Base-by-base conservation (phyloP, 1,140 invertebrate species). In the Frieseomelitta varia region DNA sequence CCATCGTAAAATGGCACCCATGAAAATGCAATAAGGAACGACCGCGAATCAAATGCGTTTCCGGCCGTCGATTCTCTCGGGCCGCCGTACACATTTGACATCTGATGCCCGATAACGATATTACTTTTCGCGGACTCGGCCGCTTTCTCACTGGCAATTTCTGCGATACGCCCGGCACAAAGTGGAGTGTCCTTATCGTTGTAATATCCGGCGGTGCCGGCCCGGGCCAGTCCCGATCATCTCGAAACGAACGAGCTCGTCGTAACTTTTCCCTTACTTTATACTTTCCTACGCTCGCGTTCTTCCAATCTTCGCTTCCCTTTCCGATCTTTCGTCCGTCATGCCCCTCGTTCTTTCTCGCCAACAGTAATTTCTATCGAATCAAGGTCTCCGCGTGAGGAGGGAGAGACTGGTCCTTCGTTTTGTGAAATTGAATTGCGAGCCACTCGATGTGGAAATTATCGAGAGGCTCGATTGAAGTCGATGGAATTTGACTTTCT, bases 141-240 rank as follows among this genome's bases (percentile, higher is more conserved):
- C 80, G 75, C 30, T 79, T 87, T 65, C 86, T 76, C 73, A 17
- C 34, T 39, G 75, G 77, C 71, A 84, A 87, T 87, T 87, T 87
- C 63, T 87, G 51, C 69, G 85, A 87, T 87, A 87, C 63, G 34
- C 34, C 69, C 30, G 51, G 61, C 15, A 82, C 72, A 82, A 68
- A 75, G 34, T 55, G 51, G 69, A 51, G 75, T 73, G 74, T 69
- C 71, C 78, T 72, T 84, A 74, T 88, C 68, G 85, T 74, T 39
- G 72, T 88, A 88, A 88, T 88, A 88, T 88, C 86, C 85, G 85
- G 75, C 61, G 55, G 47, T 21, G 56, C 55, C 56, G 56, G 56
- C 12, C 55, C 47, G 30, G 55, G 76, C 39, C 39, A 53, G 69
- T 69, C 34, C 69, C 56, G 81, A 56, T 39, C 67, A 61, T 17